These are phyloP conservation scores for Bhutanitis thaidina DNA, from an alignment of 2,888 invertebrate genomes.

Conservation along the genomic window DNA sequence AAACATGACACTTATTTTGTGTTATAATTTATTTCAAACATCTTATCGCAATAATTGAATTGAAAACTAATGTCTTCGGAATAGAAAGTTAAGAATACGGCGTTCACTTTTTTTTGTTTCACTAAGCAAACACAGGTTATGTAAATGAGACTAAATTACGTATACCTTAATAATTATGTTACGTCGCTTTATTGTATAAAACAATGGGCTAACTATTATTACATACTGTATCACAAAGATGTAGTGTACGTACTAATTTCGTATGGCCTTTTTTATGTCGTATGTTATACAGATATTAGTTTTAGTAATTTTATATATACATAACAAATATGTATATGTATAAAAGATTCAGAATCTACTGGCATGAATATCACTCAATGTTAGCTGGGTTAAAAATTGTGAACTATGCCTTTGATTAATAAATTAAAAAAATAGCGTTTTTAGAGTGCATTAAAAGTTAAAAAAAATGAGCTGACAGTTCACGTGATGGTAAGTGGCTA, in stretches of 20 bases:
- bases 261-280: neutral
- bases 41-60: constrained; percentile 6
- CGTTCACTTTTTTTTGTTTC: constrained; percentile 9
- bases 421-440: too few species aligned
- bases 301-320: too few species aligned
- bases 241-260: neutral
- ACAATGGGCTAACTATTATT: constrained; percentile 33
- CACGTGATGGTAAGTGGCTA: too few species aligned
- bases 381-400: too few species aligned
- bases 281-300: too few species aligned
- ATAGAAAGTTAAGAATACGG: constrained; percentile 7
- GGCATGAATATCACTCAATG: too few species aligned
- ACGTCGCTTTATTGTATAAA: constrained; percentile 37
- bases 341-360: too few species aligned
- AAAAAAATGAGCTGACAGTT: too few species aligned
- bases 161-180: constrained; percentile 31
- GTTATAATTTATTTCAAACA: neutral
- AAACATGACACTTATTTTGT: too few species aligned
- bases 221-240: constrained; percentile 14
- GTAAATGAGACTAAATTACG: constrained; percentile 38
- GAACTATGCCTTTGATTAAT: too few species aligned
- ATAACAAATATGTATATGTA: too few species aligned
- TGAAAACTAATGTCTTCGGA: constrained; percentile 4
- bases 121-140: constrained; percentile 26
- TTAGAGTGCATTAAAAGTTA: too few species aligned